Base-by-base conservation (phyloP, 2,113 vertebrate genomes). In the Nannobrachium achirus region DNA sequence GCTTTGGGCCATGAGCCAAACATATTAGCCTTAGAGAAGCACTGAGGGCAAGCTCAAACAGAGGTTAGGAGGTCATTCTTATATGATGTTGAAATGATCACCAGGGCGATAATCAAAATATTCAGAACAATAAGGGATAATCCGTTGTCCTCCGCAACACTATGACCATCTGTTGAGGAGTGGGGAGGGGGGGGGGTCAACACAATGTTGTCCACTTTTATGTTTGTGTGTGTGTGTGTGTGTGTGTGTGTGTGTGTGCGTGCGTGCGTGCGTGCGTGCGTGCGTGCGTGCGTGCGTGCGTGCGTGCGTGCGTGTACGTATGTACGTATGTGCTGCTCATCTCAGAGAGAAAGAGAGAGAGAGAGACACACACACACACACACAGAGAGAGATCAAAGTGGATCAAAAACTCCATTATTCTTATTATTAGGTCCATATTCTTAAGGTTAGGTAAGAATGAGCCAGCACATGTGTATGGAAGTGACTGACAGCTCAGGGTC, bases 81-180 rank as follows among this genome's bases (percentile, higher is more conserved):
- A 69, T 74, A 59, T 74, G 76, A 78, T 82, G 81, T 78, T 75
- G 71, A 85, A 79, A 85, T 71, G 76, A 79, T 71, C 70, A 80
- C 67, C 58, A 6, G 42, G 38, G 71, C 15, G 6, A 78, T 86
- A 78, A 88, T 88, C 65, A 81, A 83, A 83, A 88, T 79, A 80
- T 83, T 79, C 74, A 75, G 76, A 86, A 84, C 78, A 89, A 84
- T 84, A 76, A 86, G 50, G 19, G 89, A 89, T 89, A 84, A 90
- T 71, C 48, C 18, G 49, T 70, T 72, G 63, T 72, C 55, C 56
- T 56, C 53, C 53, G 58, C 80, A 53, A 55, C 71, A 11, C 60
- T 72, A 41, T 20, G 39, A 19, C 84, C 89, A 89, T 90, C 87
- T 90, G 87, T 62, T 79, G 19, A 66, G 42, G 67, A 72, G 19